Conservation (phyloP, 2,888 invertebrate species). For the Poecilobothrus nobilitatus region DNA sequence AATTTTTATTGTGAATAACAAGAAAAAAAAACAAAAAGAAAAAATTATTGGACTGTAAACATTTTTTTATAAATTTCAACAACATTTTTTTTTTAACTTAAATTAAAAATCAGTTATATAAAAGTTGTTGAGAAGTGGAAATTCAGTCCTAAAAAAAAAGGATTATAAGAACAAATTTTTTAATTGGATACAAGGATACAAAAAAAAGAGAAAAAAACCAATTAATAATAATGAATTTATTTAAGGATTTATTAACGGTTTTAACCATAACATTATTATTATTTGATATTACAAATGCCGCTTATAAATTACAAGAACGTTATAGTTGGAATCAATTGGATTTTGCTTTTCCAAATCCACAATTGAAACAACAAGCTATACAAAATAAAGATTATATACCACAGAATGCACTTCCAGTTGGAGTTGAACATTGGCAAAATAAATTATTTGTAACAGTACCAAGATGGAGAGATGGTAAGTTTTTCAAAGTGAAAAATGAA, state of each 20-base stretch:
- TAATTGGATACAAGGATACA: no score
- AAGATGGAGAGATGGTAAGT: constrained; percentile 67
- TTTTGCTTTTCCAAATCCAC: constrained; percentile 61
- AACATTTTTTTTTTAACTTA: no score
- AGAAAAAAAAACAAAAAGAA: background rate
- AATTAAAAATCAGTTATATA: no score
- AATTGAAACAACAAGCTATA: constrained; percentile 55
- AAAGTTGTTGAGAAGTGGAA: no score
- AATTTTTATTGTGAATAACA: no score
- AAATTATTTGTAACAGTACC: constrained; percentile 78
- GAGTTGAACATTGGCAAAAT: constrained; percentile 70
- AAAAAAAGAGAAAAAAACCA: no score
- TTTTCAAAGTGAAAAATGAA: background rate
- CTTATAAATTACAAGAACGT: constrained; percentile 55
- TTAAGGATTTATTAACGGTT: background rate
- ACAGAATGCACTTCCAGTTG: constrained; percentile 72
- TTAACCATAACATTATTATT: background rate
- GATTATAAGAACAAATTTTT: no score
- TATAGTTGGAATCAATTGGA: constrained; percentile 70
- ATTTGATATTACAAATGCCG: constrained; percentile 25
- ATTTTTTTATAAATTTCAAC: no score
- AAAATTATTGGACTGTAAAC: background rate
- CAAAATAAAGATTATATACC: constrained; percentile 59
- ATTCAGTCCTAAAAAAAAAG: no score
- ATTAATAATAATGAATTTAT: background rate